These are phyloP conservation scores for Laspeyria flexula DNA, from an alignment of 2,888 invertebrate genomes.

Conservation along the genomic window DNA sequence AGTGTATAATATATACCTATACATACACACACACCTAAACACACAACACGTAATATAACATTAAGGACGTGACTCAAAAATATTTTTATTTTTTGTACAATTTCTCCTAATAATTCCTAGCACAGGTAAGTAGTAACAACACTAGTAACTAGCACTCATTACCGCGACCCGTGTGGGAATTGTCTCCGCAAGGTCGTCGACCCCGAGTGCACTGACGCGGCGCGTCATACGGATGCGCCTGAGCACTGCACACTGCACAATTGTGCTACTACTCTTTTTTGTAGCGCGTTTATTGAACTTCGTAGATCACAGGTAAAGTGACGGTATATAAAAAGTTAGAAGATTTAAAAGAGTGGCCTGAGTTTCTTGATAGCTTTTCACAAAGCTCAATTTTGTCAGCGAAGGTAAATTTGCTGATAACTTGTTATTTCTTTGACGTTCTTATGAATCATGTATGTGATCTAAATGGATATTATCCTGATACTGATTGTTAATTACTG, in stretches of 20 bases:
- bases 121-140: slow-evolving; percentile 28
- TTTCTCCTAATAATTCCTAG: background rate
- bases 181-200: slow-evolving; percentile 64
- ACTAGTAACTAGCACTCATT: slow-evolving; percentile 49
- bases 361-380: too few relatives aligned
- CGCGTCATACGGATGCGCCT: slow-evolving; percentile 66
- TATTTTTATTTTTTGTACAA: background rate
- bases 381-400: too few relatives aligned
- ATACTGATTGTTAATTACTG: too few relatives aligned
- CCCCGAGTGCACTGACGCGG: slow-evolving; percentile 67
- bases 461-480: too few relatives aligned
- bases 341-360: background rate
- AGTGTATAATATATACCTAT: too few relatives aligned
- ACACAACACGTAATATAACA: too few relatives aligned
- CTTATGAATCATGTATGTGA: too few relatives aligned
- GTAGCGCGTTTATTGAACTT: slow-evolving; percentile 47
- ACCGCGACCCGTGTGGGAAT: slow-evolving; percentile 60
- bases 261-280: slow-evolving; percentile 43
- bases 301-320: slow-evolving; percentile 8
- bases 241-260: slow-evolving; percentile 69
- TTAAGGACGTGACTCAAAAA: too few relatives aligned
- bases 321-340: background rate
- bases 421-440: too few relatives aligned
- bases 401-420: too few relatives aligned
- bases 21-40: too few relatives aligned